Conservation (phyloP, 2,888 invertebrate genomes). For the Thera obeliscata region DNA sequence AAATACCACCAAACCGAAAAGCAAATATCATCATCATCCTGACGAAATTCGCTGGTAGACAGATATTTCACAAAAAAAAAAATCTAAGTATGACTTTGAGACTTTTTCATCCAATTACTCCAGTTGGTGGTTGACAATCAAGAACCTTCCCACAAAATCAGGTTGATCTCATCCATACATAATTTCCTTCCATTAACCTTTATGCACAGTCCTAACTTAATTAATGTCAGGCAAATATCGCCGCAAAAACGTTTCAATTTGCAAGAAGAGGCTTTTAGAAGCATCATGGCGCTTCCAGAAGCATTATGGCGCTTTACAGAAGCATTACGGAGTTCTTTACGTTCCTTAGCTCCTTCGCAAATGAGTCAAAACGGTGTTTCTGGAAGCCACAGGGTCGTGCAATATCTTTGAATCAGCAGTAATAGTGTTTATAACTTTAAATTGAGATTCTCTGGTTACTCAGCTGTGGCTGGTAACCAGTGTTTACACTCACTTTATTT, state of each 20-base stretch:
- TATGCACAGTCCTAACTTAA: constrained; percentile 27
- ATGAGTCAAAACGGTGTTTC: constrained; percentile 16
- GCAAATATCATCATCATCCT: too few species aligned
- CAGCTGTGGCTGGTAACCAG: too few species aligned
- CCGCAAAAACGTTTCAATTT: constrained; percentile 34
- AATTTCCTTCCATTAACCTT: constrained; percentile 25
- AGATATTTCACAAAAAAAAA: too few species aligned
- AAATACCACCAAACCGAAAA: too few species aligned
- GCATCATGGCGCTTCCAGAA: constrained; percentile 19
- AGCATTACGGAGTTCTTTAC: constrained; percentile 22
- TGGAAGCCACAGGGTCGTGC: constrained; percentile 6
- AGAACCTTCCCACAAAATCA: neutral
- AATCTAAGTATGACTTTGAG: too few species aligned
- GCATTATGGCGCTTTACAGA: constrained; percentile 16
- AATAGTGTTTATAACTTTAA: neutral
- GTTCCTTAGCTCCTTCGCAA: constrained; percentile 14
- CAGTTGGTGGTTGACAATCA: neutral
- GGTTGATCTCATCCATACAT: constrained; percentile 15
- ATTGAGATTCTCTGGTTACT: too few species aligned
- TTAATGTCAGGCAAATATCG: constrained; percentile 27
- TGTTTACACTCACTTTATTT: too few species aligned
- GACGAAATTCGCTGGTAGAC: too few species aligned
- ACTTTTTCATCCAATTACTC: too few species aligned
- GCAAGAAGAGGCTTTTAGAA: constrained; percentile 23
- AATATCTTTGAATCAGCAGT: constrained; percentile 18